These are phyloP conservation scores for Apogon hyalosoma DNA, from an alignment of 2,797 vertebrate species.

Conservation along the genomic window DNA sequence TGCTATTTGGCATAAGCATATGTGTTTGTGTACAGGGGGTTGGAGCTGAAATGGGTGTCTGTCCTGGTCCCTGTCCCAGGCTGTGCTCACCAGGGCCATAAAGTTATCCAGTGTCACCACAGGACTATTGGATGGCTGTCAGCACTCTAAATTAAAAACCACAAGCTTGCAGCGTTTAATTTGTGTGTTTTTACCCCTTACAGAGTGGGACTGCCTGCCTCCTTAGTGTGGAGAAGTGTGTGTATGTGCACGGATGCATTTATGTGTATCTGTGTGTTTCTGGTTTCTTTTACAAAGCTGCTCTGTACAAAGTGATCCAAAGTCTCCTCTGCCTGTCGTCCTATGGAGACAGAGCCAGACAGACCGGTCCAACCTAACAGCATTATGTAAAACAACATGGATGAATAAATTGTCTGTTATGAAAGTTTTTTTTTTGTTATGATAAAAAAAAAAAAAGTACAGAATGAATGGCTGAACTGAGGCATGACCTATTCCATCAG, in stretches of 20 bases:
- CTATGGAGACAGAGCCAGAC: conserved; percentile 29
- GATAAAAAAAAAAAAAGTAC: conserved; percentile 29
- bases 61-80: conserved; percentile 64
- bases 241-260: conserved; percentile 4
- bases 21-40: conserved; percentile 2
- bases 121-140: conserved; percentile 74
- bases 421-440: conserved; percentile 34
- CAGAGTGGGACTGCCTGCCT: conserved; percentile 57
- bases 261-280: conserved; percentile 18
- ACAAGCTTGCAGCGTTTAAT: conserved; percentile 72
- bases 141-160: conserved; percentile 76
- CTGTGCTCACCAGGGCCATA: conserved; percentile 55
- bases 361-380: conserved; percentile 23
- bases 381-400: conserved; percentile 38
- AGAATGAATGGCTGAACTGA: conserved; percentile 54
- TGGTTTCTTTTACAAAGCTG: conserved; percentile 57
- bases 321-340: conserved; percentile 29
- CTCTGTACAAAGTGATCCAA: conserved; percentile 41
- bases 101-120: conserved; percentile 70
- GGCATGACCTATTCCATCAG: conserved; percentile 55
- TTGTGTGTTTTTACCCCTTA: conserved; percentile 70
- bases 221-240: conserved; percentile 19
- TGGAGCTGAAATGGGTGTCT: conserved; percentile 46
- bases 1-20: background rate
- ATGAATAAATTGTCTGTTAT: conserved; percentile 48